Conservation (phyloP, 2,797 vertebrate genomes). For the Muscicapa comitata region DNA sequence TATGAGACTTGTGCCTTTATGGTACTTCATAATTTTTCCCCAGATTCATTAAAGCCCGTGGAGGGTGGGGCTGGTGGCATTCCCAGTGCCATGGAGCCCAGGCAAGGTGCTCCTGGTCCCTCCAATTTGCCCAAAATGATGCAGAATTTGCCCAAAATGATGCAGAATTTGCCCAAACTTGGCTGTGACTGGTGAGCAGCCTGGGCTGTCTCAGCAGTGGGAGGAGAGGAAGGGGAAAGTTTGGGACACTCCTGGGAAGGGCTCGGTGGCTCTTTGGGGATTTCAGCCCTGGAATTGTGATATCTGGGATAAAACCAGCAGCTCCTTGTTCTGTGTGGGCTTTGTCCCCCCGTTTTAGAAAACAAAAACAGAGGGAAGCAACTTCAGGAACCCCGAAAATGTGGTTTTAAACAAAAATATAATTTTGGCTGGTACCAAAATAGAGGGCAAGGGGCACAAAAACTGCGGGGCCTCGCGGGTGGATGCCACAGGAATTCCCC, state of each 20-base stretch:
- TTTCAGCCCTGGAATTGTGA: background rate
- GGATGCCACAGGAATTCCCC: background rate
- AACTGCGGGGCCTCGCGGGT: fast-evolving
- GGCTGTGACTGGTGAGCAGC: background rate
- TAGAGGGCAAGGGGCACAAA: background rate
- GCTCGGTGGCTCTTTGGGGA: fast-evolving
- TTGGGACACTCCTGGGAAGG: fast-evolving
- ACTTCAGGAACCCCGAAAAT: background rate
- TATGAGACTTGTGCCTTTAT: slow-evolving; percentile 77
- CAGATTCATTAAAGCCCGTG: slow-evolving; percentile 70
- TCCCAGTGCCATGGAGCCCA: background rate
- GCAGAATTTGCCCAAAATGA: too few relatives aligned
- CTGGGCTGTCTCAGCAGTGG: fast-evolving
- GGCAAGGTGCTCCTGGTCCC: too few relatives aligned
- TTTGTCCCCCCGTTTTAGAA: background rate
- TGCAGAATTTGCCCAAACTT: background rate
- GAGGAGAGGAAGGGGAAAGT: background rate
- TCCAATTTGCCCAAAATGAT: fast-evolving
- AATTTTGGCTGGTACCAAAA: background rate
- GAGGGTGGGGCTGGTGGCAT: slow-evolving; percentile 57
- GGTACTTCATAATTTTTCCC: slow-evolving; percentile 73
- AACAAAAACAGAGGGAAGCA: background rate
- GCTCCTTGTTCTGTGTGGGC: fast-evolving
- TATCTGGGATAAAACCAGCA: background rate
- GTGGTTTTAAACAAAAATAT: background rate